A percentile compares a stretch with the other conserved stretches of the same genome.
Conservation (phyloP, 2,113 vertebrate species). For the Colistium nudipinnis region DNA sequence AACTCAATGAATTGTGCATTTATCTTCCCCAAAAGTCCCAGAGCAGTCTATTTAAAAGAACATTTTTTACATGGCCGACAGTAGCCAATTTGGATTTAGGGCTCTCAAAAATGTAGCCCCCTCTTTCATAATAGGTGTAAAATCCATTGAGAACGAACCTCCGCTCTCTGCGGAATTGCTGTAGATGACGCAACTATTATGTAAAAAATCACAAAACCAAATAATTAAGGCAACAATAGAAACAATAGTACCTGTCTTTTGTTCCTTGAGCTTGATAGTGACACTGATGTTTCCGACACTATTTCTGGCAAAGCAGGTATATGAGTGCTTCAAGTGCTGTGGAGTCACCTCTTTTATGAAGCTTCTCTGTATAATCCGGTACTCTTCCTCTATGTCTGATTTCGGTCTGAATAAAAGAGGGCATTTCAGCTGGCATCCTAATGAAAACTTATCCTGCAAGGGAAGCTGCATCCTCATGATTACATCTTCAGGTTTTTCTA, state of each 20-base stretch:
- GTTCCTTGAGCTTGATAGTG: conserved; percentile 79
- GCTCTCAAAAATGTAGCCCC: too few species aligned
- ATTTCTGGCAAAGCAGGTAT: conserved; percentile 85
- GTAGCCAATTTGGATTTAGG: too few species aligned
- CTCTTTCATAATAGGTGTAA: too few species aligned
- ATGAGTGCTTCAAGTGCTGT: conserved; percentile 78
- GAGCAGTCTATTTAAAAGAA: too few species aligned
- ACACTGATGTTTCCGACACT: conserved; percentile 75
- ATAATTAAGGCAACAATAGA: background rate
- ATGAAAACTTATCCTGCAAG: background rate
- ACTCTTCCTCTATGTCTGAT: background rate
- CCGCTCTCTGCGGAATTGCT: too few species aligned
- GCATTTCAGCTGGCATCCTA: background rate
- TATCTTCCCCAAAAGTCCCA: too few species aligned
- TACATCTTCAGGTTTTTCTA: background rate
- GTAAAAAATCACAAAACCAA: background rate
- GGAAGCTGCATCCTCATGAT: background rate
- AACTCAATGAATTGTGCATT: too few species aligned
- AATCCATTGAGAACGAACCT: too few species aligned
- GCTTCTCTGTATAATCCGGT: conserved; percentile 37
- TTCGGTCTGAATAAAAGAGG: conserved; percentile 31
- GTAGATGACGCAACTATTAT: too few species aligned
- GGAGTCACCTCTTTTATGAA: conserved; percentile 79
- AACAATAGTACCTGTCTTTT: conserved; percentile 54
- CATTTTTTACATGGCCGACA: too few species aligned